Percentiles rank a stretch among this genome's conserved stretches.
Conservation (phyloP, 2,888 invertebrate species). For the Hyppa rectilinea region DNA sequence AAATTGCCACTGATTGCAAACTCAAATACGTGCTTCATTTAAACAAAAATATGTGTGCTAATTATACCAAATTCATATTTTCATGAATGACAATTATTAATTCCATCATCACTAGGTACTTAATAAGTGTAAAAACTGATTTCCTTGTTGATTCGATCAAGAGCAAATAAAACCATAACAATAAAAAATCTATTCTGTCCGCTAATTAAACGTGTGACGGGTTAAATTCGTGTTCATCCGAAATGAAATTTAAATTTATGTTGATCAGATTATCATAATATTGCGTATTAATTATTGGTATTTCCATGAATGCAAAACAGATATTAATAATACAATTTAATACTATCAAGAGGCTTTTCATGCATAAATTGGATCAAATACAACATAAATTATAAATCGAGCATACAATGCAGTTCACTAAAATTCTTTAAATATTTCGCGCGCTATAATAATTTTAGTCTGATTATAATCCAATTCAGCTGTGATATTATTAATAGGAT, state of each 20-base stretch:
- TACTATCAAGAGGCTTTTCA: no score
- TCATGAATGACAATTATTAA: no score
- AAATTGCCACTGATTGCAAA: no score
- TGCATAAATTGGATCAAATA: not conserved
- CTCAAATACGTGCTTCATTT: no score
- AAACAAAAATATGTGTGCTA: no score
- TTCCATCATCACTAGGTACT: no score
- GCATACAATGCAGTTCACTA: not conserved
- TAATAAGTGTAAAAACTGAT: not conserved
- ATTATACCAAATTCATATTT: no score
- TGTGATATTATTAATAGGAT: not conserved
- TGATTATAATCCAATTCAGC: not conserved
- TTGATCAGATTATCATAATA: not conserved
- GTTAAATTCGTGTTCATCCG: not conserved
- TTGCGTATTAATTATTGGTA: not conserved
- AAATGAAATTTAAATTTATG: not conserved
- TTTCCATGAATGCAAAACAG: not conserved
- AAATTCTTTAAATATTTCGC: no score
- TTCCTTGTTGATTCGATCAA: not conserved
- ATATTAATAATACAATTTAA: not conserved
- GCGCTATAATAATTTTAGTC: not conserved
- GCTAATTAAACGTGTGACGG: no score
- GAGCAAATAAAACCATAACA: not conserved
- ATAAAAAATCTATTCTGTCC: no score
- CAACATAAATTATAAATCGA: not conserved